A percentile compares a stretch with the other conserved stretches of the same genome.
Evolutionary conservation across 2,113 vertebrate species (phyloP).

Genomic region (Trichomycterus rosablanca): DNA sequence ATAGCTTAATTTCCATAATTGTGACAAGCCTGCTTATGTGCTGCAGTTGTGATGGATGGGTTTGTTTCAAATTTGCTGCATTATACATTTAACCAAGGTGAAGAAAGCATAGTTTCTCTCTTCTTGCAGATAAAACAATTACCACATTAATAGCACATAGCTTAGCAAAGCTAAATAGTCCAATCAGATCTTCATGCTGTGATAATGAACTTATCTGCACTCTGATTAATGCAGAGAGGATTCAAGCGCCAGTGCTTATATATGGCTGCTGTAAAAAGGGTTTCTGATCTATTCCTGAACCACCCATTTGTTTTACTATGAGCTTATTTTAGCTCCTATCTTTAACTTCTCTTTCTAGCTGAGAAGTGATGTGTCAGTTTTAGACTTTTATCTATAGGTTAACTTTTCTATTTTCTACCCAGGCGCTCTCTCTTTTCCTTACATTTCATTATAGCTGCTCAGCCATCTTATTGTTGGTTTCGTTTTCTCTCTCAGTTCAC

Average conservation of each 20-base stretch:
- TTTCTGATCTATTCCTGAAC: background rate
- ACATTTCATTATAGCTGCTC: background rate
- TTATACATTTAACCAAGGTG: no score
- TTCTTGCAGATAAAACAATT: conserved; percentile 29
- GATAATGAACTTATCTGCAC: conserved; percentile 28
- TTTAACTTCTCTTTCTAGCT: background rate
- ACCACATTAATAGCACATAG: background rate
- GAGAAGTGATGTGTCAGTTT: conserved; percentile 6
- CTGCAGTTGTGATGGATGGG: no score
- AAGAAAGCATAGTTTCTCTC: no score
- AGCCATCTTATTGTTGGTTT: background rate
- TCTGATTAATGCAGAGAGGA: conserved; percentile 7
- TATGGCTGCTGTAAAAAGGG: conserved; percentile 14
- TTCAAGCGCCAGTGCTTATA: conserved; percentile 7
- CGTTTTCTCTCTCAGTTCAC: conserved; percentile 21
- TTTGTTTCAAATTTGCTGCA: no score
- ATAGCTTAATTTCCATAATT: no score
- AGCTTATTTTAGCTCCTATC: conserved; percentile 3
- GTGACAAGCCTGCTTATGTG: no score
- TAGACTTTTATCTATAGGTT: no score
- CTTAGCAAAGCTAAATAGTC: conserved; percentile 33
- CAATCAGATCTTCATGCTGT: conserved; percentile 23
- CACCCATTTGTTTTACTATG: background rate
- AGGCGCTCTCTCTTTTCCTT: background rate
- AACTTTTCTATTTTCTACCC: conserved; percentile 1